Conservation (phyloP, 2,113 vertebrate genomes). For the Collichthys lucidus region DNA sequence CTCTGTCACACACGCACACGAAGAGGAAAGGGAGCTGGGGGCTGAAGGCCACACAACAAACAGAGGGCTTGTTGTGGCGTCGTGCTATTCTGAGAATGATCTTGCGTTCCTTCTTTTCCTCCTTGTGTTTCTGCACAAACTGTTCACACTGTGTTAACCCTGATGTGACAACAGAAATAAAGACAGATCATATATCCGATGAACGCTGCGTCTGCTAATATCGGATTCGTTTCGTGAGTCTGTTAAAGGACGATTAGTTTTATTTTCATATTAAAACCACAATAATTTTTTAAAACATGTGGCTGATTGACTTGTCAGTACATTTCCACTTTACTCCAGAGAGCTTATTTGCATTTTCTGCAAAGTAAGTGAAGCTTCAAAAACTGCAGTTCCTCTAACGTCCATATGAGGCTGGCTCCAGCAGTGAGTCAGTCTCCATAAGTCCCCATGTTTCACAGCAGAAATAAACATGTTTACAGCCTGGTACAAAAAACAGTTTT, state of each 20-base stretch:
- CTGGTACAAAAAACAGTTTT: too few species aligned
- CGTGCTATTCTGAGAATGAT: conserved; percentile 69
- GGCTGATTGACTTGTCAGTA: background rate
- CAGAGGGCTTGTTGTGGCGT: conserved; percentile 55
- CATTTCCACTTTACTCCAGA: too few species aligned
- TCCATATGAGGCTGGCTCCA: too few species aligned
- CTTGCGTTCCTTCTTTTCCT: conserved; percentile 26
- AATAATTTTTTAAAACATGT: background rate
- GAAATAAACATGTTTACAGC: too few species aligned
- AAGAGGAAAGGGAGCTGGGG: conserved; percentile 24
- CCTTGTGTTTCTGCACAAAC: conserved; percentile 24
- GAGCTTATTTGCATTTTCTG: background rate
- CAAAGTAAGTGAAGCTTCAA: background rate
- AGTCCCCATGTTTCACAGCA: too few species aligned
- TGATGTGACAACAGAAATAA: conserved; percentile 19
- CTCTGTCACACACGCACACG: background rate
- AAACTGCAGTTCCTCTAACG: too few species aligned
- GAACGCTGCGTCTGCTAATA: conserved; percentile 12
- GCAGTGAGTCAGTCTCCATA: too few species aligned
- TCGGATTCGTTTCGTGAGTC: background rate
- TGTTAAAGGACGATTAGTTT: background rate
- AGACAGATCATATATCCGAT: background rate
- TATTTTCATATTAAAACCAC: background rate
- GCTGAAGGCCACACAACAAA: conserved; percentile 56
- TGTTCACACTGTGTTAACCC: conserved; percentile 16